Conservation (phyloP, 2,113 vertebrate genomes). For the Ceyx margarethae region DNA sequence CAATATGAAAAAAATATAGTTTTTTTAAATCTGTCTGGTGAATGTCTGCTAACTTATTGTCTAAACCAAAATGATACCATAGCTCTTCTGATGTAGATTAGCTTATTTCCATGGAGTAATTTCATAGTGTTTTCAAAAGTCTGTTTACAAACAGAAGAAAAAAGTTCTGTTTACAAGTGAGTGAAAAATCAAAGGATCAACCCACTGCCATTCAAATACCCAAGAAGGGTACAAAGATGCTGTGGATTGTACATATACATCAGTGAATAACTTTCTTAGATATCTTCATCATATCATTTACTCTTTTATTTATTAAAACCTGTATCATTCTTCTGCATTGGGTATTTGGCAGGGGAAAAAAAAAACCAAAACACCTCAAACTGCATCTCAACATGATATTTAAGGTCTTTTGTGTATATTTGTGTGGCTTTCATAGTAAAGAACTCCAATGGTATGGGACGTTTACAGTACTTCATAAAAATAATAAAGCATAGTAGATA, state of each 20-base stretch:
- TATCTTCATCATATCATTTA: background rate
- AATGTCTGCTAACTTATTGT: background rate
- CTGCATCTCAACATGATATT: background rate
- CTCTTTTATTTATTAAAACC: slow-evolving; percentile 71
- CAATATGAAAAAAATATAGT: background rate
- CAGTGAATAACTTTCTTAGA: background rate
- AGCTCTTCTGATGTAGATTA: background rate
- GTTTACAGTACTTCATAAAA: background rate
- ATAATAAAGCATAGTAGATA: background rate
- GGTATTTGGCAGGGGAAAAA: background rate
- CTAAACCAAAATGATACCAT: background rate
- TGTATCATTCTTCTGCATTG: background rate
- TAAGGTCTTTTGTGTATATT: slow-evolving; percentile 3
- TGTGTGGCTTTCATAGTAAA: slow-evolving; percentile 23
- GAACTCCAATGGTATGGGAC: background rate
- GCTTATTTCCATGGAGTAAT: background rate
- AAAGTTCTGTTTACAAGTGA: background rate
- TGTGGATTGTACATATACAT: background rate
- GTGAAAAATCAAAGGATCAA: background rate
- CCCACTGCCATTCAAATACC: background rate
- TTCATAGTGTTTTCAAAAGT: background rate
- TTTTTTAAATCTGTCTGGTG: background rate
- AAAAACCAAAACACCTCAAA: background rate
- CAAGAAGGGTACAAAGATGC: slow-evolving; percentile 3
- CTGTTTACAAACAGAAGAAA: slow-evolving; percentile 10